Evolutionary conservation across 2,797 vertebrate species (phyloP).

Genomic region (Amniataba percoides): DNA sequence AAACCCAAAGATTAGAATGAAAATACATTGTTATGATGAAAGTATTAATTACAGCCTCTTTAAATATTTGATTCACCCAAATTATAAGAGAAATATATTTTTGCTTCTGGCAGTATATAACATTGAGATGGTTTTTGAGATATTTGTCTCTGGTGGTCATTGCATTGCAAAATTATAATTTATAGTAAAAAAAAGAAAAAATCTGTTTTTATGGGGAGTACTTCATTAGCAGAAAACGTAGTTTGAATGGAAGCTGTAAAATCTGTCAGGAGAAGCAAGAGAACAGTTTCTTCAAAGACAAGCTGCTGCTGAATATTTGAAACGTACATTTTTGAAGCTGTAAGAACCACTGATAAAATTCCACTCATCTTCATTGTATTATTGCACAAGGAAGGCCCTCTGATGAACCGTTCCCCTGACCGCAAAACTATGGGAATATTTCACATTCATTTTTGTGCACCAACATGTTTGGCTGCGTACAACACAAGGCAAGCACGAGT

Average conservation of each 20-base stretch:
- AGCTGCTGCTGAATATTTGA: slow-evolving; percentile 4
- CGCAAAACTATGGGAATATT: neutral
- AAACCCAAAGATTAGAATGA: too few species aligned
- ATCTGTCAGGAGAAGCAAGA: neutral
- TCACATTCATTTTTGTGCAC: neutral
- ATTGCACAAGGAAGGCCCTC: neutral
- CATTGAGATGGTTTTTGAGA: too few species aligned
- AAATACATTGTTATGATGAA: too few species aligned
- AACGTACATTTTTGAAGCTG: neutral
- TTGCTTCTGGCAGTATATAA: too few species aligned
- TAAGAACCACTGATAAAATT: neutral
- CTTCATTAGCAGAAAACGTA: neutral
- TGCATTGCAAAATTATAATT: neutral
- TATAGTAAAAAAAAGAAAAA: neutral
- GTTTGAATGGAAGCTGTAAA: neutral
- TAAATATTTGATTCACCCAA: too few species aligned
- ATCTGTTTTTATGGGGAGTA: neutral
- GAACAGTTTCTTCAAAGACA: neutral
- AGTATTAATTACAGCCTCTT: too few species aligned
- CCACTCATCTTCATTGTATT: neutral
- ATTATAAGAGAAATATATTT: too few species aligned
- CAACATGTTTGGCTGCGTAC: neutral
- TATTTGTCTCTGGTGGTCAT: too few species aligned
- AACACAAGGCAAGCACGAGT: too few species aligned
- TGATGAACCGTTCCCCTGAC: neutral